Base-by-base conservation (phyloP, 2,888 invertebrate genomes). In the Patella ulyssiponensis region DNA sequence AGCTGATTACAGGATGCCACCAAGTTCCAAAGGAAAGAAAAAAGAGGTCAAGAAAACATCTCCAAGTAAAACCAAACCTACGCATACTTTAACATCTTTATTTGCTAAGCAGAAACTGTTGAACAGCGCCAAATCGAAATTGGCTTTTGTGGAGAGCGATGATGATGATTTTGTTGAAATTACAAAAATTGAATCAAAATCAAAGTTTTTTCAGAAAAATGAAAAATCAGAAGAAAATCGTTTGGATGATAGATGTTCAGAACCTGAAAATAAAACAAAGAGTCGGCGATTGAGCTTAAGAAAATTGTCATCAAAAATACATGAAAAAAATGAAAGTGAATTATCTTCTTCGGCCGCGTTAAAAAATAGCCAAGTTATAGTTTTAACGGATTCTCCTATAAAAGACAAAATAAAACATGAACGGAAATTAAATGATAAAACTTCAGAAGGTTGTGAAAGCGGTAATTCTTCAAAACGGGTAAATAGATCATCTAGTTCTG, bases 151-250 rank as follows among this genome's bases (percentile, higher is more conserved):
- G 33, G 72, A 52, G 27, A 20, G 20, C 51, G 74, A 70, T 4
- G 64, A 58, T 74, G 74, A 77, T n/a, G 71, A 72, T 78, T 70
- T 71, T 70, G 44, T 75, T 11, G 23, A 64, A 64, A 52, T 75
- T 54, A 51, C 71, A 33, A 56, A 70, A 71, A 27, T 79, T 70
- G 76, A 79, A 79, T 69, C 73, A 51, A 75, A 75, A 74, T 76
- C 77, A 0, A 75, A 75, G 64, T 79, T 79, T 77, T 79, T 81
- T 75, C 15, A 76, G 79, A 17, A n/a, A 51, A 64, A 58, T 17
- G 52, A 52, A 53, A 5, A 52, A 73, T 23, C 15, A 1, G 12
- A 5, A 17, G n/a, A 23, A 44, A 15, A 33, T 12, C 14, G 20
- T n/a, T 64, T 27, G 7, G 44, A 9, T 64, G 64, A 69, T 14